Conservation (phyloP, 2,797 vertebrate genomes). For the Novumbra hubbsi region DNA sequence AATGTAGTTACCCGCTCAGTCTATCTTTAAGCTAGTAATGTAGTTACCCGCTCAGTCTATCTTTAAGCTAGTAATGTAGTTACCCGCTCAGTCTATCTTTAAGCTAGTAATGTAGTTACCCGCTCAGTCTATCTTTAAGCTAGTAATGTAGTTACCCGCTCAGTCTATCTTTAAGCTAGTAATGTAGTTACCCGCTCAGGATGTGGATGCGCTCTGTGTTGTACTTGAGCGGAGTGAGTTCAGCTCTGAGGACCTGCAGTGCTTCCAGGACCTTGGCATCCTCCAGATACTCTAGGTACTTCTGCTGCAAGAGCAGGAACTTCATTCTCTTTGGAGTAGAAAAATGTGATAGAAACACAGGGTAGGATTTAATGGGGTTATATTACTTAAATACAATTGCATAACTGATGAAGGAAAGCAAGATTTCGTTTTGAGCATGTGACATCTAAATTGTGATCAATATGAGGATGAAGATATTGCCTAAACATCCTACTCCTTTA, state of each 20-base stretch:
- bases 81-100: too few relatives aligned
- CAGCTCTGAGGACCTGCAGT: constrained; percentile 94
- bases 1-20: too few relatives aligned
- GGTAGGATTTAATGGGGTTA: not conserved
- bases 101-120: too few relatives aligned
- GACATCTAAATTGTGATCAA: not conserved
- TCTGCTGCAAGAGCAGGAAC: constrained; percentile 97
- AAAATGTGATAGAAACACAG: not conserved
- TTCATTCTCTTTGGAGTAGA: constrained; percentile 85
- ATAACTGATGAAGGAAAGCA: too few relatives aligned
- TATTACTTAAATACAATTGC: too few relatives aligned
- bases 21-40: too few relatives aligned
- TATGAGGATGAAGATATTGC: not conserved
- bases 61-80: too few relatives aligned
- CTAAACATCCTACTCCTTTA: not conserved
- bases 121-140: too few relatives aligned
- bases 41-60: too few relatives aligned
- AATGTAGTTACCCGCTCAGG: constrained; percentile 88
- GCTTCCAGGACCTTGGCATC: constrained; percentile 98
- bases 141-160: too few relatives aligned
- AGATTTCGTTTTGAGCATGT: not conserved
- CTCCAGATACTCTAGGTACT: constrained; percentile 97
- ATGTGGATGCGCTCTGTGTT: constrained; percentile 98
- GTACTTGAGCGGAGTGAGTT: constrained; percentile 97
- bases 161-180: too few relatives aligned